phyloP scores from a whole-genome alignment of 2,888 invertebrate genomes.

The Harpalus rubripes region DNA sequence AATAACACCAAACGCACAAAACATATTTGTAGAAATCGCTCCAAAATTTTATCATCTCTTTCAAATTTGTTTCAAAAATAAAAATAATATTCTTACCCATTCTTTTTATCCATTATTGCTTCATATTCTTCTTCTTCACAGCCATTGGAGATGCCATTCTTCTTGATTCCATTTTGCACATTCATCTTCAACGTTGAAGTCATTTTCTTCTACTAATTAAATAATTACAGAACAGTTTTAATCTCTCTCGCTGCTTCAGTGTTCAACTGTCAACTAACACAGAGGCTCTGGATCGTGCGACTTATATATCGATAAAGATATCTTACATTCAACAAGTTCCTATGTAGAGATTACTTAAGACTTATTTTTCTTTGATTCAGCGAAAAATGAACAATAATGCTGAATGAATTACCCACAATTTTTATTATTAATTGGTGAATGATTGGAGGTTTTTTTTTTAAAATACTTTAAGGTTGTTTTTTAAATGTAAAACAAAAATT shows the following conservation, averaged over 20 bases:
- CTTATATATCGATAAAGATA: conserved; percentile 51
- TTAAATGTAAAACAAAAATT: not conserved
- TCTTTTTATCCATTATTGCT: not conserved
- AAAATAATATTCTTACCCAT: conserved; percentile 9
- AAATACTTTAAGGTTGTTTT: not conserved
- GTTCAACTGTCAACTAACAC: conserved; percentile 35
- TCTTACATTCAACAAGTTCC: conserved; percentile 9
- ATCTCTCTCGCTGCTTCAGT: not conserved
- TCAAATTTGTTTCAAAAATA: too few relatives aligned
- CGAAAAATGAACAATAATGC: not conserved
- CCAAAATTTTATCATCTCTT: too few relatives aligned
- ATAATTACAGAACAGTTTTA: not conserved
- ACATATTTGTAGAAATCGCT: too few relatives aligned
- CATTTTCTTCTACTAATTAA: conserved; percentile 28
- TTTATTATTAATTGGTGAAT: not conserved
- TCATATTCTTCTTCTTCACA: conserved; percentile 1
- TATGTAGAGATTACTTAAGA: conserved; percentile 18
- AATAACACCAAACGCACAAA: too few relatives aligned
- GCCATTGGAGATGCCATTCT: conserved; percentile 16
- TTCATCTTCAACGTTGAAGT: conserved; percentile 16
- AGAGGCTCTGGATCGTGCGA: conserved; percentile 7
- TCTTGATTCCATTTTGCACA: conserved; percentile 31
- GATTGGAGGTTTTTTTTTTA: conserved; percentile 2
- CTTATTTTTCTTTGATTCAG: not conserved
- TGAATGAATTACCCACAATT: not conserved